Conservation (phyloP, 37 sponge, comb jelly and placozoan genomes). For the Lycopodina hypogea region DNA sequence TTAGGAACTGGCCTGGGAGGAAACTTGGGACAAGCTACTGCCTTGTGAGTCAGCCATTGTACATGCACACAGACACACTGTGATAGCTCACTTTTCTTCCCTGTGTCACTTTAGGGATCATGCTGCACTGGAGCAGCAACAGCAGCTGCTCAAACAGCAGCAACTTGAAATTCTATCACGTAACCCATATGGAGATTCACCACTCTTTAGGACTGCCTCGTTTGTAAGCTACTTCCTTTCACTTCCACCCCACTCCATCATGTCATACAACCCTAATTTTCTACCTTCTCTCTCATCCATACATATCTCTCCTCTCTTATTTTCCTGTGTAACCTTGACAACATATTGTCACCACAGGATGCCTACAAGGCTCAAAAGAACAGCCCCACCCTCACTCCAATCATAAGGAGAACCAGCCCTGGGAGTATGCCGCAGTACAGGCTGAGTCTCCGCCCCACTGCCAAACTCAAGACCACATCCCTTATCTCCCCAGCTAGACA, state of each 20-base stretch:
- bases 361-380: conserved; percentile 28
- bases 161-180: conserved; percentile 71
- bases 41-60: conserved; percentile 1
- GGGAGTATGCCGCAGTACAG: conserved; percentile 67
- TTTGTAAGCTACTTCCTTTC: conserved; percentile 26
- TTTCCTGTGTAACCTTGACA: too few relatives aligned
- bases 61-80: not conserved
- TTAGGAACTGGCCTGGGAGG: not conserved
- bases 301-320: not conserved
- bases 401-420: conserved; percentile 25
- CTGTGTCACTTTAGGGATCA: not conserved
- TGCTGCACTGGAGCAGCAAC: not conserved
- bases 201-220: conserved; percentile 81
- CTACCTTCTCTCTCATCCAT: not conserved
- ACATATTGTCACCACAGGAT: conserved; percentile 35
- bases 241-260: not conserved
- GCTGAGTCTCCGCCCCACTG: conserved; percentile 46
- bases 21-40: not conserved
- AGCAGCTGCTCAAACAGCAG: conserved; percentile 41
- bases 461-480: conserved; percentile 48
- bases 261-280: not conserved
- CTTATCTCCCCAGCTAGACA: conserved; percentile 48
- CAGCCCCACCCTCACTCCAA: conserved; percentile 28
- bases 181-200: conserved; percentile 92
- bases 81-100: not conserved